These are phyloP conservation scores for Nicator chloris DNA, from an alignment of 2,113 vertebrate species.

Conservation along the genomic window DNA sequence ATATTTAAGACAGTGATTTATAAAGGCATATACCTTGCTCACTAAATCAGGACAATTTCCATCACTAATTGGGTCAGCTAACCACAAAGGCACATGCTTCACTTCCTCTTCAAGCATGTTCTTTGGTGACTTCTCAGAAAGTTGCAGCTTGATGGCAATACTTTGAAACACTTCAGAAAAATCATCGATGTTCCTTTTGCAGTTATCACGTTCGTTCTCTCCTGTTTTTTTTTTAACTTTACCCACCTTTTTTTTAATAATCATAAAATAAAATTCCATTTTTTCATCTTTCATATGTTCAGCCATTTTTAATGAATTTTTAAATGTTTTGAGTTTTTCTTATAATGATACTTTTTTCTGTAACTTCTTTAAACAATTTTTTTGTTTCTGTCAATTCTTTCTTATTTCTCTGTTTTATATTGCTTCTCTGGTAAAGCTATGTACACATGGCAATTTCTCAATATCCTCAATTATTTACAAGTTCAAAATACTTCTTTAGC, in stretches of 20 bases:
- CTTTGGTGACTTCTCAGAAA: slow-evolving; percentile 45
- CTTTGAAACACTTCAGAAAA: not conserved
- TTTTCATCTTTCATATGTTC: not conserved
- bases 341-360: not conserved
- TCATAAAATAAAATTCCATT: not conserved
- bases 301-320: not conserved
- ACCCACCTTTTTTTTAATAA: not conserved
- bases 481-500: not conserved
- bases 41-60: not conserved
- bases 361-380: not conserved
- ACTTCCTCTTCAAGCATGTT: not conserved
- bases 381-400: not conserved
- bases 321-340: not conserved
- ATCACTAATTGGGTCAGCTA: slow-evolving; percentile 28
- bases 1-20: not conserved
- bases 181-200: not conserved
- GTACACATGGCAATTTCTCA: not conserved
- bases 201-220: not conserved
- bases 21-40: not conserved
- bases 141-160: not conserved
- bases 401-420: not conserved
- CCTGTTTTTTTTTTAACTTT: not conserved
- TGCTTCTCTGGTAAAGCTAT: not conserved
- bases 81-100: slow-evolving; percentile 9
- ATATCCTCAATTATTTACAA: not conserved